Conservation (phyloP, 2,797 vertebrate species). For the Adrianichthys oophorus region DNA sequence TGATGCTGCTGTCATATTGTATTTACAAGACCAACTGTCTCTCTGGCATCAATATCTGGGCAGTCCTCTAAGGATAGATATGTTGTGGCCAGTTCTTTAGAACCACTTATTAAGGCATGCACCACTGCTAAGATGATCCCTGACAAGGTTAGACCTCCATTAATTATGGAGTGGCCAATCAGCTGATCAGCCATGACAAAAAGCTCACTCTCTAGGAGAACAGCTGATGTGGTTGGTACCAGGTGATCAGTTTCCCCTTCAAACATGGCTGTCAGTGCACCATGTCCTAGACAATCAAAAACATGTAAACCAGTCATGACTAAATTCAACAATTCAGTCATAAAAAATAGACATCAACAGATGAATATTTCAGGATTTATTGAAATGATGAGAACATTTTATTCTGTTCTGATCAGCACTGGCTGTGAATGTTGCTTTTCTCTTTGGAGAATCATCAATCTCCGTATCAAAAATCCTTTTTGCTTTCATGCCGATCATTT, state of each 20-base stretch:
- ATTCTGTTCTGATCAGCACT: no score
- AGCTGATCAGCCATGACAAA: constrained; percentile 6
- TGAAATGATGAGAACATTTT: no score
- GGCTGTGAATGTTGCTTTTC: no score
- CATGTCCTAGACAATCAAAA: background rate
- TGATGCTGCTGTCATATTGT: background rate
- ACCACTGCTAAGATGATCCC: constrained; percentile 2
- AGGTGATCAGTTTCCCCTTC: constrained; percentile 8
- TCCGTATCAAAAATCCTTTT: no score
- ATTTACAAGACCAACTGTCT: constrained; percentile 3
- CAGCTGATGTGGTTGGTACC: constrained; percentile 1
- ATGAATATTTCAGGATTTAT: no score
- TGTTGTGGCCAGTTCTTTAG: background rate
- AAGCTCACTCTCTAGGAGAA: constrained; percentile 4
- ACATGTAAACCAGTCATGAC: background rate
- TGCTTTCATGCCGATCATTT: no score
- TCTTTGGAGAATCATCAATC: no score
- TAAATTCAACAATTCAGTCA: background rate
- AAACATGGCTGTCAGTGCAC: background rate
- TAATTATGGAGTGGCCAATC: constrained; percentile 3
- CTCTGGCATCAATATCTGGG: constrained; percentile 1
- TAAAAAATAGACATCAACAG: no score
- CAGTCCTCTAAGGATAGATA: constrained; percentile 6
- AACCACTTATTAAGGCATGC: constrained; percentile 1
- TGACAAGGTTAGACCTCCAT: constrained; percentile 1